Base-by-base conservation (phyloP, 2,888 invertebrate genomes). In the Euclidia mi region DNA sequence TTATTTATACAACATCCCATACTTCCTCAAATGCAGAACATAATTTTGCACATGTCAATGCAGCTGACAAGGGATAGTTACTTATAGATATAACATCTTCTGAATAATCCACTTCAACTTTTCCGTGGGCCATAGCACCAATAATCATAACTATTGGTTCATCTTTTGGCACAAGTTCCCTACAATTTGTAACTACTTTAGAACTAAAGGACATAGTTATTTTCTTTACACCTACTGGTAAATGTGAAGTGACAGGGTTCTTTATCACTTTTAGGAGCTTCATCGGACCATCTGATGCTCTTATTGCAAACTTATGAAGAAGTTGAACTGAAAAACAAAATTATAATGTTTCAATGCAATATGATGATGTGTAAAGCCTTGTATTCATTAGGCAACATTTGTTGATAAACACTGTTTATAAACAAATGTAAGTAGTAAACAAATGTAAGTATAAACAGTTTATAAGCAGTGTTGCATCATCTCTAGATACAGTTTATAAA, bases 51-150 rank as follows among this genome's bases (percentile, higher is more conserved):
- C 99, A 99, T 0, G 99, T 97, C 53, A 99, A 95, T 7, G 99
- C 99, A 15, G 98, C 99, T 31, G 99, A 99, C 32, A 99, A 93
- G 2, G 99, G 99, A 92, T 99, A 99, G 86, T 98, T 98, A 87
- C 99, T 99, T 52, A 99, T 97, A 2, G 99, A 98, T 81, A 98
- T 95, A 0, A 96, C 96, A 65, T 97, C 98, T 94, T 99, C 99
- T 0, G 97, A 96, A 89, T 99, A 99, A 88, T 99, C 98, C 0
- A 95, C 94, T 74, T 96, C 95, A 60, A 99, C 96, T 90, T 97
- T 97, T 50, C 99, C 99, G 91, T 99, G 98, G 0, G 99, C 99
- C 97, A 99, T 99, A 1, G 99, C 99, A 34, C 99, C 99, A 55
- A 99, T 95, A 1, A 99, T 97, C 70, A 99, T 94, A 0, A 97